Base-by-base conservation (phyloP, 2,888 invertebrate species). In the Philereme transversata region DNA sequence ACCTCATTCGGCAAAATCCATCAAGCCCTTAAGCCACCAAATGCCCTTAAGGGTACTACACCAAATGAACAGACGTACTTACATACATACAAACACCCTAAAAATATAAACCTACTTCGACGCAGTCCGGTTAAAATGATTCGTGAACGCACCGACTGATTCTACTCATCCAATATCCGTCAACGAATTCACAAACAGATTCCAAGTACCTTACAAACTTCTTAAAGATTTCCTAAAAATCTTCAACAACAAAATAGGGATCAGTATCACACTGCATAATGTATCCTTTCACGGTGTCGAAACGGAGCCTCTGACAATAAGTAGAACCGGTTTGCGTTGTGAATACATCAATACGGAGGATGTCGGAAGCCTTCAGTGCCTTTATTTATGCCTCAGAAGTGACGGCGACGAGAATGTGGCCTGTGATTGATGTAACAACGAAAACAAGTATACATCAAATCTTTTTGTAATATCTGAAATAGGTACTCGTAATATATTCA, bases 371-470 rank as follows among this genome's bases (percentile, higher is more conserved):
- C 74, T 78, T 83, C 83, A 79, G 82, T 83, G 78, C 81, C 70
- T 81, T 83, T 87, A 86, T 86, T 85, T 84, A 85, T 83, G 81
- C 78, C 73, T 79, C 79, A 75, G 75, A 79, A 85, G 82, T 81
- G 82, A 82, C 81, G 80, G 74, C 76, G 77, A 76, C 76, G 77
- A 78, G 77, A 83, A 84, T 81, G 77, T 79, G 75, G 74, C 71
- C 70, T 75, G 80, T 87, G 87, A 87, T 87, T 87, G 86, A 87
- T 87, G 86, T 82, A 75, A 77, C 75, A 73, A 63, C 69, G 75
- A 78, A 76, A 83, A 84, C 80, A 83, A 79, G 79, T 74, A 81
- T 82, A 82, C 76, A 79, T 83, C 81, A 82, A 84, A 84, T 81
- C 75, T 79, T 82, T 84, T 83, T 83, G 78, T 83, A 40, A 69